Base-by-base conservation (phyloP, 1,140 invertebrate species). In the Oreohelix idahoensis region DNA sequence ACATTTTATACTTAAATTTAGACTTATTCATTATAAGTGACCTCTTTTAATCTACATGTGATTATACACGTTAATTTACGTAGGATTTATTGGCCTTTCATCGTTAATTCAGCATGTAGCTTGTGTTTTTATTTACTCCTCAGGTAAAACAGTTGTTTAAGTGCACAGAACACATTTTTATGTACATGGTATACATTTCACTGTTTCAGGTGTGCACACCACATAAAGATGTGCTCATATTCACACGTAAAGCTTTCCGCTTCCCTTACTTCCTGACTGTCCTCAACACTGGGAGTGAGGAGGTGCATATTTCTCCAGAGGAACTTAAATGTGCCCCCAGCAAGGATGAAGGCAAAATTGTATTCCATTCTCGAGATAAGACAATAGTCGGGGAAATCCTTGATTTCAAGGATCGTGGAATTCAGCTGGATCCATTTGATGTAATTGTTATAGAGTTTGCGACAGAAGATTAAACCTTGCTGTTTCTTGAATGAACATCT, bases 221-320 rank as follows among this genome's bases (percentile, higher is more conserved):
- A 78, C 17, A 88, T 69, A 80, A 84, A 1, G 79, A 89, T 69
- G 63, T 92, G 32, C 76, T 92, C n/a, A 88, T 86, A 71, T 91
- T 90, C 66, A 87, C 89, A 23, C 87, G 90, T 20, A 88, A 91
- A 77, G 91, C 91, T 10, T 82, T 87, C 32, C 89, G 92, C 35
- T 91, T 91, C 85, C 85, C 87, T 4, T 86, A 88, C 38, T 92
- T 86, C 73, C 78, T 92, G 73, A 88, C 91, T 0, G 87, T 87
- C 29, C 85, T 91, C 49, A 92, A 92, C 86, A 81, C 89, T 10
- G 91, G 90, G 23, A 53, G 17, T 4, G 15, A 45, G 0, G 29
- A 29, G 13, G 39, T 66, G 0, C 53, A 63, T 32, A 69, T 84
- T 20, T 79, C 73, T 0, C 85, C 84, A 32, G 74, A 76, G 15